Evolutionary conservation across 2,888 invertebrate genomes (phyloP).

Genomic region (Eugnorisma glareosa): DNA sequence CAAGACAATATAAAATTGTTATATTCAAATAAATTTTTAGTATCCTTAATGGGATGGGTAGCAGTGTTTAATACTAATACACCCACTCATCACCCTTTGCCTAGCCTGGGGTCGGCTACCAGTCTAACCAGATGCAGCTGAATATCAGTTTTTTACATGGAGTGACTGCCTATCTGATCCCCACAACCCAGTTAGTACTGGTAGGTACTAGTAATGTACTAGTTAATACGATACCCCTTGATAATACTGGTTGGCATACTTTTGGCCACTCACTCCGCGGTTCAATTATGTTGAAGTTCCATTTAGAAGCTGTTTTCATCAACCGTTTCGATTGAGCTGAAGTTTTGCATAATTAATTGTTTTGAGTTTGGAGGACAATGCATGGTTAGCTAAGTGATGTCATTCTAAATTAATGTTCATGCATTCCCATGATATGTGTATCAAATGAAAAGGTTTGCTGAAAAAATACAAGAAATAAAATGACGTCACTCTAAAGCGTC

Average conservation of each 20-base stretch:
- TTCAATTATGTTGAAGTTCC: not conserved
- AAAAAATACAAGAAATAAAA: no score
- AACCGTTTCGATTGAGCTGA: not conserved
- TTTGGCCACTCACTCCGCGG: no score
- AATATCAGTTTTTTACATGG: no score
- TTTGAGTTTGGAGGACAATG: no score
- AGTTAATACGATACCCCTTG: not conserved
- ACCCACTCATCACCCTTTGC: not conserved
- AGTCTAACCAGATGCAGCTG: no score
- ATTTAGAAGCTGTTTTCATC: not conserved
- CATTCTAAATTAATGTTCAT: not conserved
- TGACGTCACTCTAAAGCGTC: no score
- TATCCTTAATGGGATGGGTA: not conserved
- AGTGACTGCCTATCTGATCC: not conserved
- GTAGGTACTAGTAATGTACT: no score
- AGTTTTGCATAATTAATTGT: no score
- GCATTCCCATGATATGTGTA: no score
- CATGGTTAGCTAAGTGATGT: no score
- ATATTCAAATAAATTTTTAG: not conserved
- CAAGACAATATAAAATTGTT: slow-evolving; percentile 1
- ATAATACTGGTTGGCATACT: not conserved
- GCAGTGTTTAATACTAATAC: not conserved
- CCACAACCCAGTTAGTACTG: not conserved
- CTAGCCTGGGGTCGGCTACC: no score
- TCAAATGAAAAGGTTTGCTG: not conserved